Percentiles rank a stretch among this genome's conserved stretches.
phyloP scores from a whole-genome alignment of 2,113 vertebrate species.

The Fregetta grallaria region DNA sequence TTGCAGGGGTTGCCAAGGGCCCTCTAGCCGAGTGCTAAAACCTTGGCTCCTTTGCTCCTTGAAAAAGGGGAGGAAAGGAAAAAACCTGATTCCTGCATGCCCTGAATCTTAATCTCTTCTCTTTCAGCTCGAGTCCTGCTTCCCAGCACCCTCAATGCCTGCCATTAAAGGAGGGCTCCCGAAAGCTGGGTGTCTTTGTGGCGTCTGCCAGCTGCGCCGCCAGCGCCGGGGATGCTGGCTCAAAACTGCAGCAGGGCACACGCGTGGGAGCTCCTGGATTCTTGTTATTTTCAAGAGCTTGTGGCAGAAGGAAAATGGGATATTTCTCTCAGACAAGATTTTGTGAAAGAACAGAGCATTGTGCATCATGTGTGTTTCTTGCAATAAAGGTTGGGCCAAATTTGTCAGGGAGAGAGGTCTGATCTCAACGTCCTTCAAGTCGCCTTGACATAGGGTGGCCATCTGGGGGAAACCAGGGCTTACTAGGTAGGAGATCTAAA shows the following conservation, averaged over 20 bases:
- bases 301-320: neutral
- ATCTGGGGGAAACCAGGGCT: neutral
- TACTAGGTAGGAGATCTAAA: neutral
- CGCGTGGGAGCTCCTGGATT: accelerated
- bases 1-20: conserved; percentile 21
- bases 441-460: accelerated
- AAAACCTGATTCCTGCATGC: neutral
- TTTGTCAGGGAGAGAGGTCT: neutral
- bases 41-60: neutral
- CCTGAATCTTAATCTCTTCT: conserved; percentile 40
- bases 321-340: neutral
- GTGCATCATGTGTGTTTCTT: neutral
- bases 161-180: neutral
- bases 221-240: neutral
- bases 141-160: neutral
- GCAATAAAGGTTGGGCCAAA: neutral
- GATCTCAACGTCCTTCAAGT: neutral
- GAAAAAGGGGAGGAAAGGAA: neutral
- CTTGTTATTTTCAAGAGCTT: accelerated
- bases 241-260: neutral
- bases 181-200: neutral
- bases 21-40: neutral
- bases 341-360: accelerated
- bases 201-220: neutral
- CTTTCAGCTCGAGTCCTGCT: neutral